Conservation (phyloP, 2,113 vertebrate genomes). For the Procavia capensis region DNA sequence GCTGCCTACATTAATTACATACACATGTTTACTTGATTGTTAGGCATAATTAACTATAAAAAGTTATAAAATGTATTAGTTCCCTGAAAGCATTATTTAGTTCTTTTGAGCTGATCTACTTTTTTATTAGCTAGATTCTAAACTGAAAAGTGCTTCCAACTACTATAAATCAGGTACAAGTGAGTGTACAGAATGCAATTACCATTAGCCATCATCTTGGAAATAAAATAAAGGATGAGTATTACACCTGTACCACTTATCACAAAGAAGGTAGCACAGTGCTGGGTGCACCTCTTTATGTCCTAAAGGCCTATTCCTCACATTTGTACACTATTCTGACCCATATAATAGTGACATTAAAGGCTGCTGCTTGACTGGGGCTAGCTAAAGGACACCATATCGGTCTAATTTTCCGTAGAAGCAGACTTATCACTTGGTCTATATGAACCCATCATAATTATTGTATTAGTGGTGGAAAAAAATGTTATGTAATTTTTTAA, state of each 20-base stretch:
- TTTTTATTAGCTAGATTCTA: not conserved
- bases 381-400: not conserved
- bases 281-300: not conserved
- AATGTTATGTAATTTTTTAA: not conserved
- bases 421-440: not conserved
- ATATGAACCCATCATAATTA: not conserved
- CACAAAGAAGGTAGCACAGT: not conserved
- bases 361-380: not conserved
- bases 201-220: not conserved
- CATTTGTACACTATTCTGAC: not conserved
- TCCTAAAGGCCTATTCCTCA: not conserved
- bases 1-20: slow-evolving; percentile 49
- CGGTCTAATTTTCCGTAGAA: not conserved
- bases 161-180: not conserved
- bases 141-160: not conserved
- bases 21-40: slow-evolving; percentile 26
- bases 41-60: slow-evolving; percentile 42
- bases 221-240: not conserved
- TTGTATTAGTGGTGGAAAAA: not conserved
- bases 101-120: not conserved
- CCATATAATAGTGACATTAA: not conserved
- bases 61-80: slow-evolving; percentile 38
- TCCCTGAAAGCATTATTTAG: not conserved
- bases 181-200: not conserved
- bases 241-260: not conserved